A percentile compares a stretch with the other conserved stretches of the same genome.
These are phyloP conservation scores for Bos indicus DNA, from an alignment of 2,113 vertebrate species.

Conservation along the genomic window DNA sequence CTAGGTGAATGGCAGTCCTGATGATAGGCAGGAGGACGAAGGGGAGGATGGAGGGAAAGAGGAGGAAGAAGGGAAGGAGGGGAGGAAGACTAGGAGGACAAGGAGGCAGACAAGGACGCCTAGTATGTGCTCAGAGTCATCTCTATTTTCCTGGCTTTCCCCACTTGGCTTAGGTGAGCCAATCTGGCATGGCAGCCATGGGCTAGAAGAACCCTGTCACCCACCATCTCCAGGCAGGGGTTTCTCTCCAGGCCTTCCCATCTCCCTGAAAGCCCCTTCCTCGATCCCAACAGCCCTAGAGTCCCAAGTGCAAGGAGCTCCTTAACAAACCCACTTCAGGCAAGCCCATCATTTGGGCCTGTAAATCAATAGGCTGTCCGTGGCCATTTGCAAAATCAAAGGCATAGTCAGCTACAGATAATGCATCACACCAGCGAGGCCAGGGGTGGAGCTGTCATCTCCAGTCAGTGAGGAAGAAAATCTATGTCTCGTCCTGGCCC, in stretches of 20 bases:
- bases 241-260: neutral
- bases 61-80: neutral
- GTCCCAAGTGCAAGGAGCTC: neutral
- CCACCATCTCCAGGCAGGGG: neutral
- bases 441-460: neutral
- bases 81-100: neutral
- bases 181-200: neutral
- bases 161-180: neutral
- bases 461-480: neutral
- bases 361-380: neutral
- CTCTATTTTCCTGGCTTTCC: neutral
- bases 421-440: neutral
- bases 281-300: neutral
- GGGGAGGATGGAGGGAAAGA: neutral
- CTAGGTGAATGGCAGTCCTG: neutral
- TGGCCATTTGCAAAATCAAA: constrained; percentile 37
- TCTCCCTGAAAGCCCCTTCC: neutral
- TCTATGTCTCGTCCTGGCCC: neutral
- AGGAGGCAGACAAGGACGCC: neutral
- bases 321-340: neutral
- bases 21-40: accelerated
- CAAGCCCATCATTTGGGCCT: neutral
- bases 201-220: neutral
- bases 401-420: neutral
- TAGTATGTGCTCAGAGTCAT: neutral